phyloP scores from a whole-genome alignment of 2,113 vertebrate species.

The Mustela lutreola region DNA sequence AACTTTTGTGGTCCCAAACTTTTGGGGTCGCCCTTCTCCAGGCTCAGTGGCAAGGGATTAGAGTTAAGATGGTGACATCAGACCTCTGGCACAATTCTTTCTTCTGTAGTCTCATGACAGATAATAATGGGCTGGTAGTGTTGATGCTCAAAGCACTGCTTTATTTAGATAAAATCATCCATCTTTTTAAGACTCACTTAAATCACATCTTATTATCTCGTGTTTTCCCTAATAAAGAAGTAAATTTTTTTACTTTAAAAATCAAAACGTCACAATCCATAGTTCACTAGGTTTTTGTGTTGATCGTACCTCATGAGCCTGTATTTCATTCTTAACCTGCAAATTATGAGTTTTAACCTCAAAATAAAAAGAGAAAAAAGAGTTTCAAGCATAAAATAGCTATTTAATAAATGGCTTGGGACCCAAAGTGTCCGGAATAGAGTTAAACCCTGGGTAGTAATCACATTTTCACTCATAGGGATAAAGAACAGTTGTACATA shows the following conservation, averaged over 20 bases:
- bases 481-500: neutral
- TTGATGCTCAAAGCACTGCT: neutral
- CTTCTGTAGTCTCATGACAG: neutral
- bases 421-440: neutral
- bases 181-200: neutral
- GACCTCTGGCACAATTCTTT: neutral
- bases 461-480: neutral
- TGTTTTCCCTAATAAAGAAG: neutral
- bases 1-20: too few species aligned
- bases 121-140: neutral
- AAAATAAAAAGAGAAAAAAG: neutral
- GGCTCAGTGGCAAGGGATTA: neutral
- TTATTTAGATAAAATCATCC: neutral
- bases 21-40: accelerated
- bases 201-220: neutral
- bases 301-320: neutral
- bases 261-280: neutral
- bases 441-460: neutral
- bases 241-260: neutral
- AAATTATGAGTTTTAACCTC: neutral
- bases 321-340: neutral
- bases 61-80: neutral
- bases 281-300: neutral
- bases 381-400: neutral
- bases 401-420: neutral